Percentiles rank a stretch among this genome's conserved stretches.
phyloP scores from a whole-genome alignment of 2,797 vertebrate species.

The Setipinna tenuifilis region DNA sequence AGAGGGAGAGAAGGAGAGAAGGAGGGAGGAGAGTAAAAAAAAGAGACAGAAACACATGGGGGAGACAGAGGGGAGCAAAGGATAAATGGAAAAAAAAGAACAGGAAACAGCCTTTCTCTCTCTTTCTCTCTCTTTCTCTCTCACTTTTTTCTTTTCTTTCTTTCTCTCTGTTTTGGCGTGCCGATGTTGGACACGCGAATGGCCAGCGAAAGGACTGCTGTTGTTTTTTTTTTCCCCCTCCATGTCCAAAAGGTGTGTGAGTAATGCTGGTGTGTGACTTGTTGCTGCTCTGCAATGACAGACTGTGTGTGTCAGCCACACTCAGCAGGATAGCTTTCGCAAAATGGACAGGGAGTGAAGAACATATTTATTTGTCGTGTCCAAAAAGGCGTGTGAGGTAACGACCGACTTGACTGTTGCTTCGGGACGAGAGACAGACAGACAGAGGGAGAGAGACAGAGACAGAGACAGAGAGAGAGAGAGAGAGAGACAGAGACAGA shows the following conservation, averaged over 20 bases:
- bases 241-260: neutral
- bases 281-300: conserved; percentile 3
- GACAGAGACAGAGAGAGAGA: no score
- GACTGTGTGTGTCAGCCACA: no score
- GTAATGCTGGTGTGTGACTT: neutral
- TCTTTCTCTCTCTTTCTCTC: neutral
- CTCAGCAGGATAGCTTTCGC: no score
- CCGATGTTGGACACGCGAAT: neutral
- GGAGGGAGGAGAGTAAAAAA: neutral
- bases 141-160: neutral
- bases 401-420: no score
- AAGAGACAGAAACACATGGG: conserved; percentile 8
- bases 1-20: neutral
- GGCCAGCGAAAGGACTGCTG: neutral
- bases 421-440: no score
- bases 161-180: neutral
- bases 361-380: no score
- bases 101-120: conserved; percentile 15
- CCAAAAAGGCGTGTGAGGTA: no score
- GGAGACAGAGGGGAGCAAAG: conserved; percentile 56
- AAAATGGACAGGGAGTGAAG: no score
- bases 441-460: no score
- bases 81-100: conserved; percentile 35
- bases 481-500: no score
- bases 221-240: neutral